These are phyloP conservation scores for Spea multiplicata DNA, from an alignment of 2,113 vertebrate species.

Conservation along the genomic window DNA sequence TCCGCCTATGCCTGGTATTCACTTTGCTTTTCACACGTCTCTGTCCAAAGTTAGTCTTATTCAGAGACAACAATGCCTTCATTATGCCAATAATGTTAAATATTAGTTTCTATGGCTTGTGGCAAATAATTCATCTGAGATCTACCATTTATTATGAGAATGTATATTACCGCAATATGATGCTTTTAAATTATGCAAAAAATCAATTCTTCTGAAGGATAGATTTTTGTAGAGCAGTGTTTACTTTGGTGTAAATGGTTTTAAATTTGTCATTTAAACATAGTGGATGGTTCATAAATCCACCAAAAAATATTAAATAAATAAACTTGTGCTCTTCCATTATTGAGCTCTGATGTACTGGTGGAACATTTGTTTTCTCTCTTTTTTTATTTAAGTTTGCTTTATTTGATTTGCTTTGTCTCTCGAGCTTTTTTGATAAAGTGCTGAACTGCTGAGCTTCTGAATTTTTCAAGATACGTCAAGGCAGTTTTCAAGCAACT, in stretches of 20 bases:
- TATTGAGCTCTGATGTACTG: conserved; percentile 20
- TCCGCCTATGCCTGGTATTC: too few relatives aligned
- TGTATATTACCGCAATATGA: conserved; percentile 1
- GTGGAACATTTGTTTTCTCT: conserved; percentile 44
- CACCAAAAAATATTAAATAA: conserved; percentile 30
- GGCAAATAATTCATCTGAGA: neutral
- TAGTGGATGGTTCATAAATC: conserved; percentile 19
- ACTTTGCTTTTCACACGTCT: neutral
- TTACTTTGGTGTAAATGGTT: conserved; percentile 15
- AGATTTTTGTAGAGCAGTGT: conserved; percentile 3
- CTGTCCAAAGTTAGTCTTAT: neutral
- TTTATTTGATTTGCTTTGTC: conserved; percentile 47
- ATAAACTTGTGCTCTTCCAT: conserved; percentile 24
- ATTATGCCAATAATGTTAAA: conserved; percentile 1
- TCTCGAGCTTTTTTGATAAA: conserved; percentile 29
- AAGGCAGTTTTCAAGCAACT: conserved; percentile 43
- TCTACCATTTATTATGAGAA: conserved; percentile 12
- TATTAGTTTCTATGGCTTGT: neutral
- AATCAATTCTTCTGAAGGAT: conserved; percentile 19
- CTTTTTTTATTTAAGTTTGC: conserved; percentile 46
- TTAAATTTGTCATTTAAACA: conserved; percentile 38
- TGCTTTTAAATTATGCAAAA: conserved; percentile 23
- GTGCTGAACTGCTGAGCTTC: conserved; percentile 45
- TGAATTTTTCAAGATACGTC: conserved; percentile 44
- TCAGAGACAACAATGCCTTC: neutral